phyloP scores from a whole-genome alignment of 2,888 invertebrate genomes.

The Oxyteleia sp. region DNA sequence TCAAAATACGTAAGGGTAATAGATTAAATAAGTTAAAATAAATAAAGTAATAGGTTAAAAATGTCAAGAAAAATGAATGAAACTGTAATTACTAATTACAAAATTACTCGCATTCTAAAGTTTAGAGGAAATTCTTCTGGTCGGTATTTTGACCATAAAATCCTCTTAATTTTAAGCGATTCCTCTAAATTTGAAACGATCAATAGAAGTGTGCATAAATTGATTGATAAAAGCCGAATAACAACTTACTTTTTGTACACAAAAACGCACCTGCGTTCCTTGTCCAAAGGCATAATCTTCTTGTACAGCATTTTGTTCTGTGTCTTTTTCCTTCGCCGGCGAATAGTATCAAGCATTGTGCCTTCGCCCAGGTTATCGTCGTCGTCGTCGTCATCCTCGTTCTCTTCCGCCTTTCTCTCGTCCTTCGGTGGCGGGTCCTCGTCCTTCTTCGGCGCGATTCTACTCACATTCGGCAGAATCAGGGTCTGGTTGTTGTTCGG shows the following conservation, averaged over 20 bases:
- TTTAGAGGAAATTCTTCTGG: no score
- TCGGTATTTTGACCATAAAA: no score
- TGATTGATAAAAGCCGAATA: no score
- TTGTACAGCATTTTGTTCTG: slow-evolving; percentile 44
- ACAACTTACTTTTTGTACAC: neutral
- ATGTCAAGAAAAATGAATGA: no score
- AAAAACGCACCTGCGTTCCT: slow-evolving; percentile 32
- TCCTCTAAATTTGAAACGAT: no score
- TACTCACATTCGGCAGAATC: slow-evolving; percentile 57
- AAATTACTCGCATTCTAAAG: no score
- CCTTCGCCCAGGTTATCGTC: slow-evolving; percentile 40
- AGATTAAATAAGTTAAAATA: no score
- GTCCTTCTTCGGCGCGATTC: slow-evolving; percentile 51
- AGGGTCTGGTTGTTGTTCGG: slow-evolving; percentile 45
- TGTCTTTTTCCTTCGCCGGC: slow-evolving; percentile 43
- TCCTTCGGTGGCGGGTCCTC: slow-evolving; percentile 12
- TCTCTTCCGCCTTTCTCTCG: slow-evolving; percentile 27
- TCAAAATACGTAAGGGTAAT: no score
- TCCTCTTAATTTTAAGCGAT: no score
- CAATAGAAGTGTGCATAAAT: no score
- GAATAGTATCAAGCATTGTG: slow-evolving; percentile 58
- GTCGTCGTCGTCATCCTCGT: slow-evolving; percentile 55
- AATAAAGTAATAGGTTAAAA: no score
- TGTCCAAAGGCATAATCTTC: slow-evolving; percentile 26
- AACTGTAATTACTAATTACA: no score